Base-by-base conservation (phyloP, 2,888 invertebrate genomes). In the Catocala sponsa region DNA sequence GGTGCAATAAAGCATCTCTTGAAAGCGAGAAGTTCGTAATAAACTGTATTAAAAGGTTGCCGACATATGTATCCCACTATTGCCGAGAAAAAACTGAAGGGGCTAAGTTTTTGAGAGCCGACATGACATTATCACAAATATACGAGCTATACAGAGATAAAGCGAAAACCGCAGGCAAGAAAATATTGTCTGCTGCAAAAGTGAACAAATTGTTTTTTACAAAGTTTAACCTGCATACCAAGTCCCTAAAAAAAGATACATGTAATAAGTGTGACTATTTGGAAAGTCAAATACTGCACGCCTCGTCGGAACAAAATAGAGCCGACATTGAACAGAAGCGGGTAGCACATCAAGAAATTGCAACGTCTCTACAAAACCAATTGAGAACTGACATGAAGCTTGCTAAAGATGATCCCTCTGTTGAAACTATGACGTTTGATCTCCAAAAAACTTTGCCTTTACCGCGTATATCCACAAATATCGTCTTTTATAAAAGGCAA, bases 51-150 rank as follows among this genome's bases (percentile, higher is more conserved):
- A 52, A 59, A 44, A 68, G 49, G 47, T 48, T 68, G 12, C 68
- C 68, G 11, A 65, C 49, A 41, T 68, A 68, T 47, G 52, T 53
- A 52, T 69, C 65, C 33, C 65, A 69, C 52, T 69, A 65, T 55
- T 35, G 69, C 2, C 50, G 65, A 65, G 60, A 57, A 42, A 50
- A 69, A 46, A 47, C 48, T 15, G 49, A 56, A 43, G 56, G 46
- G 7, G 57, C 65, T 11, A 62, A 62, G 48, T 63, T 53, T 68
- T 55, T 64, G 13, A 50, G 32, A 59, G 41, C 58, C 9, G 63
- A 54, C 11, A 63, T 62, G 64, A 65, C 60, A 44, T 47, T 63
- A 44, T 42, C 55, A 43, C 55, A 48, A 60, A 64, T 62, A 46
- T 59, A 66, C 52, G 52, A 66, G 48, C 48, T 59, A 42, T 60